Evolutionary conservation across 1,140 invertebrate species (phyloP).

Genomic region (Drosophila trapezifrons): DNA sequence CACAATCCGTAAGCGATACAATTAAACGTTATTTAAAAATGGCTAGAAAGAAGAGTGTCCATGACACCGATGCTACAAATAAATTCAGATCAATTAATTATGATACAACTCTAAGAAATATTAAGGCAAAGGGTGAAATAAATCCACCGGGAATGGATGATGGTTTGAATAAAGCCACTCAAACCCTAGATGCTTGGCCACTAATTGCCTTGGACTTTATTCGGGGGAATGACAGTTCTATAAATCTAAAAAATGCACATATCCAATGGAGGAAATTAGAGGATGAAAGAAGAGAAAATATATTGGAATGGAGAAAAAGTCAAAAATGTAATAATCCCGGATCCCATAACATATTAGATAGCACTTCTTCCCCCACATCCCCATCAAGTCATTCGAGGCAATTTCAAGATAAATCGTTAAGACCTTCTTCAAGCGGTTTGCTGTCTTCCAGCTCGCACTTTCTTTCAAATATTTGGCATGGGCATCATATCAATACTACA

Average conservation of each 20-base stretch:
- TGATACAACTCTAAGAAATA: conserved; percentile 92
- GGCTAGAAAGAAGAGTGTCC: conserved; percentile 93
- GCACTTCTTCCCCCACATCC: conserved; percentile 59
- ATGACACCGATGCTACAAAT: conserved; percentile 88
- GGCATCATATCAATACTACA: conserved; percentile 45
- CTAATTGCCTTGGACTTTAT: conserved; percentile 81
- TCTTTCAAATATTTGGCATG: conserved; percentile 87
- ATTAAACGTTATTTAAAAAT: conserved; percentile 93
- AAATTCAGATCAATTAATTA: conserved; percentile 95
- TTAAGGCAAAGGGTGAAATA: conserved; percentile 91
- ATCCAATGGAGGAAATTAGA: conserved; percentile 62
- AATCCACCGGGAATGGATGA: conserved; percentile 90
- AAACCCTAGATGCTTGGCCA: conserved; percentile 91
- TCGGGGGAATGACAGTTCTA: conserved; percentile 54
- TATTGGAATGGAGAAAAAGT: conserved; percentile 52
- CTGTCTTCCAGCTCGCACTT: conserved; percentile 86
- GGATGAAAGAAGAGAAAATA: conserved; percentile 56
- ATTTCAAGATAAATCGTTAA: conserved; percentile 38
- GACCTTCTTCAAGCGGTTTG: conserved; percentile 53
- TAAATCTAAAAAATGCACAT: conserved; percentile 54
- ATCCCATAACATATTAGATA: not conserved
- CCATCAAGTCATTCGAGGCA: conserved; percentile 51
- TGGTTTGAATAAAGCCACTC: conserved; percentile 89
- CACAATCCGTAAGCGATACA: conserved; percentile 93
- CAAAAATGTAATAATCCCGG: not conserved